A percentile compares a stretch with the other conserved stretches of the same genome.
phyloP scores from a whole-genome alignment of 2,888 invertebrate species.

The Asteroscopus sphinx region DNA sequence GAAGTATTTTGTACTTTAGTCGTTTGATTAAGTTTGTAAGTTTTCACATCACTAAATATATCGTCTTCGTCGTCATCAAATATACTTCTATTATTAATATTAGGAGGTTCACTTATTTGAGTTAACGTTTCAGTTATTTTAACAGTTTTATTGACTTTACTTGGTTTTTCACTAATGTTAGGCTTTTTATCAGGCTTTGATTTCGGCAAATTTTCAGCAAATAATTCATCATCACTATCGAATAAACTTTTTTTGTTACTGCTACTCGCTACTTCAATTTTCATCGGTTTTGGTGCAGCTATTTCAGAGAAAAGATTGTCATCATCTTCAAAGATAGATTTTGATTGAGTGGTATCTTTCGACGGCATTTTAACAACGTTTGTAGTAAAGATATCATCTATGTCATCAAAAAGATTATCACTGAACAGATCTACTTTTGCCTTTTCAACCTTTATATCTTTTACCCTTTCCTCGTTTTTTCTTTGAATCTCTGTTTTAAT shows the following conservation, averaged over 20 bases:
- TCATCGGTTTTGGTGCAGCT: constrained; percentile 54
- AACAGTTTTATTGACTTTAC: constrained; percentile 7
- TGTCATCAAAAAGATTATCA: constrained; percentile 84
- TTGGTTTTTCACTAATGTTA: constrained; percentile 2
- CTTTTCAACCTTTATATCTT: constrained; percentile 54
- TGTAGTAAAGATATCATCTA: constrained; percentile 82
- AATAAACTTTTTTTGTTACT: constrained; percentile 60
- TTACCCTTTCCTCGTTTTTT: constrained; percentile 42
- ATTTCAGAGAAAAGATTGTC: constrained; percentile 79
- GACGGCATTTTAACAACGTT: constrained; percentile 66
- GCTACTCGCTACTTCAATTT: constrained; percentile 41
- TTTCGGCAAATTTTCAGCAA: constrained; percentile 46
- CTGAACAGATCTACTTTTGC: constrained; percentile 76
- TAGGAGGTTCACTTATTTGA: constrained; percentile 31
- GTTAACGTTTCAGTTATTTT: constrained; percentile 18
- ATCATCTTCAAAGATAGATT: constrained; percentile 78
- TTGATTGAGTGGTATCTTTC: constrained; percentile 43
- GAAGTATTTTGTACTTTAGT: constrained; percentile 36
- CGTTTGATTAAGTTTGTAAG: constrained; percentile 15
- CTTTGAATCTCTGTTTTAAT: constrained; percentile 43
- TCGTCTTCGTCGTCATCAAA: constrained; percentile 76
- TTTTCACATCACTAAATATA: constrained; percentile 62
- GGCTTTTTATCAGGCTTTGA: constrained; percentile 25
- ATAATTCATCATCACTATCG: constrained; percentile 71
- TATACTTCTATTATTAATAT: constrained; percentile 56